Base-by-base conservation (phyloP, 2,797 vertebrate species). In the Pampus argenteus region DNA sequence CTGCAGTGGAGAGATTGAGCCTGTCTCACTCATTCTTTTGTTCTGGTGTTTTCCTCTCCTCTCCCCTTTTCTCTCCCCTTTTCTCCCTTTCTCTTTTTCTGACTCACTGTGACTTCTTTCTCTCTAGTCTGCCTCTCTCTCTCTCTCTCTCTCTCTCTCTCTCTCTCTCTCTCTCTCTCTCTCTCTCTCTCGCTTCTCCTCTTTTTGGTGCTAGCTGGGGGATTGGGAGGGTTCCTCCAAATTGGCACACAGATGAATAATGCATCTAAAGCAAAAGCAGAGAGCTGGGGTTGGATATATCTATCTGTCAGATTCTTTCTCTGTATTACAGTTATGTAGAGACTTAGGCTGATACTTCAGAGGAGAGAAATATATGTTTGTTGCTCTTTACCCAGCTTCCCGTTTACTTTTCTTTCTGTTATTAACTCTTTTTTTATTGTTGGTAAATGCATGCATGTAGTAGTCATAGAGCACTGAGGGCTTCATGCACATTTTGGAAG, bases 211-310 rank as follows among this genome's bases (percentile, higher is more conserved):
- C 86, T 83, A 78, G 83, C 81, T 82, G 78, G 81, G 87, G 86
- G 91, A 88, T 82, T 87, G 88, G 87, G 88, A 90, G 90, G 89
- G 84, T 85, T 92, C 82, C 83, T 93, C 89, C 87, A 93, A 92
- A 93, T 91, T 91, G 88, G 92, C 92, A 93, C 91, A 85, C 87
- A 86, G 85, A 92, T 93, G 90, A 93, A 93, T 93, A 91, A 93
- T 93, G 90, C 89, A 93, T 93, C 91, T 92, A 70, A 93, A 85
- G 90, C 83, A 82, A 82, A 89, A 78, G 88, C 85, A 81, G 83
- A 86, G 86, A 81, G 80, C 87, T 68, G 74, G 80, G 82, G 79
- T 85, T 88, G 88, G 88, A 86, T 91, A 76, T 89, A 81, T 89
- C 77, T 91, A 84, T 88, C 88, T 92, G 91, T 91, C 91, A 90